Evolutionary conservation across 2,888 invertebrate species (phyloP).

Genomic region (Aelia acuminata): DNA sequence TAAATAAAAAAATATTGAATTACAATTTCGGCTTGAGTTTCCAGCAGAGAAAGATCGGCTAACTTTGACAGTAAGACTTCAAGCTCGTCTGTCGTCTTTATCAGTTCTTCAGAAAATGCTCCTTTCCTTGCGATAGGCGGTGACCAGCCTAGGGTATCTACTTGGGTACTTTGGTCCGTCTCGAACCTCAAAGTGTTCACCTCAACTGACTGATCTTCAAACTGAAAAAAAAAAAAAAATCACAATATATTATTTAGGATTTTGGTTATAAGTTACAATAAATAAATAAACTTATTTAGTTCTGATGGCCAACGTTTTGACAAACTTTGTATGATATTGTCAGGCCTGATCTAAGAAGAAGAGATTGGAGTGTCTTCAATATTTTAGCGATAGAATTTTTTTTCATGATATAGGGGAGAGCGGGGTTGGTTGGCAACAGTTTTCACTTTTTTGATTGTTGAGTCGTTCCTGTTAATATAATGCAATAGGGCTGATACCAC

Average conservation of each 20-base stretch:
- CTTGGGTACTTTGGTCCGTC: conserved; percentile 84
- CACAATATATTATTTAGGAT: background rate
- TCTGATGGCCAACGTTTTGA: too few species aligned
- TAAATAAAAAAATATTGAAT: conserved; percentile 23
- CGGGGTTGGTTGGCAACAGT: too few species aligned
- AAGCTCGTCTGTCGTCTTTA: conserved; percentile 81
- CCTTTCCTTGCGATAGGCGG: conserved; percentile 73
- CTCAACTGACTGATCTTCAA: conserved; percentile 73
- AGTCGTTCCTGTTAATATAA: too few species aligned
- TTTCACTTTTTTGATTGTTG: too few species aligned
- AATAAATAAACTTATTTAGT: too few species aligned
- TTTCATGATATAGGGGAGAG: too few species aligned
- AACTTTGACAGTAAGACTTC: conserved; percentile 77
- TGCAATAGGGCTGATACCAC: too few species aligned
- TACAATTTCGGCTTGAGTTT: conserved; percentile 63
- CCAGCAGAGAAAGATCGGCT: conserved; percentile 68
- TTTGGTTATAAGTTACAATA: too few species aligned
- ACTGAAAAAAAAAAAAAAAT: conserved; percentile 59
- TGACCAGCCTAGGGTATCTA: conserved; percentile 75
- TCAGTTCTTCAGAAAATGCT: conserved; percentile 83
- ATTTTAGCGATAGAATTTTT: too few species aligned
- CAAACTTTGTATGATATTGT: too few species aligned
- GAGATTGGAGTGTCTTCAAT: too few species aligned
- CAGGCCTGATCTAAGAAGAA: too few species aligned
- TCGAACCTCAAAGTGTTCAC: conserved; percentile 84